Conservation (phyloP, 1,140 invertebrate species). For the Pseudomyrmex dendroicus region DNA sequence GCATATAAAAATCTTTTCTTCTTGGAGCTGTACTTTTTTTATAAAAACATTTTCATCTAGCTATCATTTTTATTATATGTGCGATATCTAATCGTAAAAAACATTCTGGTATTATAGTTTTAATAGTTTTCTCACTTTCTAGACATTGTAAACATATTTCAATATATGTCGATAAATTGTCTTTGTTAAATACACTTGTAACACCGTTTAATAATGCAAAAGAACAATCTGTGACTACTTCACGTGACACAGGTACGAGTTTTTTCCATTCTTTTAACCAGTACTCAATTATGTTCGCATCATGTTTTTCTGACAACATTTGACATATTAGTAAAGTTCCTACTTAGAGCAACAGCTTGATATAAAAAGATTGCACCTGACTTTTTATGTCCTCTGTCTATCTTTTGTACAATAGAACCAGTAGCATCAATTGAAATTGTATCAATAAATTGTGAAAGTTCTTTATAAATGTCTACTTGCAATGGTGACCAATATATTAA, state of each 20-base stretch:
- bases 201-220: constrained; percentile 30
- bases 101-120: constrained; percentile 14
- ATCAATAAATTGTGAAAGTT: background rate
- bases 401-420: constrained; percentile 27
- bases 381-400: constrained; percentile 21
- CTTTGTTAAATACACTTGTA: constrained; percentile 23
- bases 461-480: constrained; percentile 11
- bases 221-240: constrained; percentile 10
- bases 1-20: constrained; percentile 14
- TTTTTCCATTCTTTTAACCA: constrained; percentile 4
- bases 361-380: constrained; percentile 21
- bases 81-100: constrained; percentile 21
- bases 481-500: constrained; percentile 28
- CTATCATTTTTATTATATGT: background rate
- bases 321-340: background rate
- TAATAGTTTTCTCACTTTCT: constrained; percentile 8
- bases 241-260: background rate
- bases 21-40: background rate
- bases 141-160: constrained; percentile 8
- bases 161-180: constrained; percentile 10
- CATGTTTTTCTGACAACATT: constrained; percentile 2
- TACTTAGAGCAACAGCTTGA: constrained; percentile 15
- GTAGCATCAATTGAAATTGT: background rate
- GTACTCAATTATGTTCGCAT: constrained; percentile 1
- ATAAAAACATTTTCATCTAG: constrained; percentile 5